Evolutionary conservation across 2,113 vertebrate species (phyloP), one percentile per base, ranked within the genome.

Genomic region (Romanogobio albipinnatus): DNA sequence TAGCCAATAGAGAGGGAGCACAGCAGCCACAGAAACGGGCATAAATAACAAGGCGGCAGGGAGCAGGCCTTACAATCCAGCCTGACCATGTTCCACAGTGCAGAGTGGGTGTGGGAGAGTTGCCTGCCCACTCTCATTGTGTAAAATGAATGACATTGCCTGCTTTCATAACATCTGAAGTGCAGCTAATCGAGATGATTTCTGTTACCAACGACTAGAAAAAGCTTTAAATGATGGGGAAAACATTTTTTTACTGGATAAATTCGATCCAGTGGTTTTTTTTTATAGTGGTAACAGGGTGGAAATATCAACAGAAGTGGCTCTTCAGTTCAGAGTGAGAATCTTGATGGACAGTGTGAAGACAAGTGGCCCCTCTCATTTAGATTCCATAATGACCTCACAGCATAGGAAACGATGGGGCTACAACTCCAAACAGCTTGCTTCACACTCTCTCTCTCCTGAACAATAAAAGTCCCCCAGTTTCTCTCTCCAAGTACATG

Each of bases 401-500:
- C 62, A 51, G 26, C 33, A 58, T 9, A n/a, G 47, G 58, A 47
- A 47, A 59, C 59, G 51, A 83, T 74, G 49, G 47, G 39, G 26
- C 39, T 68, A 6, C 14, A 66, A 53, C 58, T 51, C 29, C 6
- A 33, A 24, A 51, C 45, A 26, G 22, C 75, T 58, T 83, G 36
- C 24, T 17, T 78, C 45, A 33, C 58, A 76, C 75, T 49, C 56
- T 45, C 19, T 68, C 66, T 39, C 71, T 39, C 43, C 6, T 26
- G 59, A 64, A 39, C 43, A 29, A 17, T 29, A 80, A 11, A 80
- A 80, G 39, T 64, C 39, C 22, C 39, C 4, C 19, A 9, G 51
- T 81, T 76, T 62, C 61, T 33, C 33, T 78, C 3, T 61, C 84
- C 87, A 86, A 90, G 87, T 87, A 59, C 13, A 10, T 43, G n/a